Evolutionary conservation across 2,888 invertebrate species (phyloP).

Genomic region (Erynnis tages): DNA sequence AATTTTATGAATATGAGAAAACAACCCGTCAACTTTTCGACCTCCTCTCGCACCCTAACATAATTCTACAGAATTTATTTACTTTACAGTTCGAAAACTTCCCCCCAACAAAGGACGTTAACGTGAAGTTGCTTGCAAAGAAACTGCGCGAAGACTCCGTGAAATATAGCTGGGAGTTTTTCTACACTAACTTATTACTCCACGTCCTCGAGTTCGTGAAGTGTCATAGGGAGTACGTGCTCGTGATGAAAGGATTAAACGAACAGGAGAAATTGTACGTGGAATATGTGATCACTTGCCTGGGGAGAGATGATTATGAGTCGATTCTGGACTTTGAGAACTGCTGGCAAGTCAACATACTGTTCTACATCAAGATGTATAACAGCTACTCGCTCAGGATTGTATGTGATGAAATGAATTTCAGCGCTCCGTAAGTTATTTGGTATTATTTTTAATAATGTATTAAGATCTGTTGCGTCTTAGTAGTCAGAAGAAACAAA

Average conservation of each 20-base stretch:
- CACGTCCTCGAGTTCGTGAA: neutral
- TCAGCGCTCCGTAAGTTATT: neutral
- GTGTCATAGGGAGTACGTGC: neutral
- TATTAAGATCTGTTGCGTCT: too few relatives aligned
- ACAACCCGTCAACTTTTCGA: too few relatives aligned
- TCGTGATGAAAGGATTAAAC: neutral
- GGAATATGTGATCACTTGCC: neutral
- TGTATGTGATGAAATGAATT: neutral
- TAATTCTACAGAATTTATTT: neutral
- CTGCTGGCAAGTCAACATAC: slow-evolving; percentile 1
- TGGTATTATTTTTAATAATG: neutral
- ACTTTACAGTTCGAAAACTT: neutral
- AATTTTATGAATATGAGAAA: too few relatives aligned
- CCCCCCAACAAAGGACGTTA: neutral
- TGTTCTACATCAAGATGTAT: neutral
- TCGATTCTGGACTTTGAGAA: neutral
- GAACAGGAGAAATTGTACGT: neutral
- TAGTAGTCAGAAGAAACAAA: too few relatives aligned
- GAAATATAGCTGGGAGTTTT: neutral
- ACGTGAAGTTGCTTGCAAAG: neutral
- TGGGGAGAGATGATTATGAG: neutral
- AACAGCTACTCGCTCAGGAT: neutral
- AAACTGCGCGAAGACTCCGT: neutral
- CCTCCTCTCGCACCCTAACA: too few relatives aligned
- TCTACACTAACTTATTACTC: neutral